These are phyloP conservation scores for Irena cyanogastra DNA, from an alignment of 2,113 vertebrate species.

Conservation along the genomic window DNA sequence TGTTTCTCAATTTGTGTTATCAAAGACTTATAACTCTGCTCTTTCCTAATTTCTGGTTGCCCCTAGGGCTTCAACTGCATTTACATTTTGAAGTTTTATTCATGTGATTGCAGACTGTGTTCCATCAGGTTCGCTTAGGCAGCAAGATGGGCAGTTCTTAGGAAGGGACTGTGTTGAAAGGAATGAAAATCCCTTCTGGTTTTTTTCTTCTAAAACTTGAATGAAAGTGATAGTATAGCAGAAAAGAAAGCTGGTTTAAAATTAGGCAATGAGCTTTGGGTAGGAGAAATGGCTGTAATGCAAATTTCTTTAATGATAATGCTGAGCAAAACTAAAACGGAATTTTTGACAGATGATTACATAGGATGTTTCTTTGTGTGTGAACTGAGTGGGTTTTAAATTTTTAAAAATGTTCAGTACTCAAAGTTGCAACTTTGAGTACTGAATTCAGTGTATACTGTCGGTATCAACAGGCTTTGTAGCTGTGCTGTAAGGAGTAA, in stretches of 20 bases:
- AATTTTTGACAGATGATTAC: slow-evolving; percentile 35
- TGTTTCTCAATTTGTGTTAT: not conserved
- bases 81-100: not conserved
- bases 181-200: not conserved
- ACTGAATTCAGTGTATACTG: not conserved
- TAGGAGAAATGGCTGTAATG: slow-evolving; percentile 25
- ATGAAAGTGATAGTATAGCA: slow-evolving; percentile 41
- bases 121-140: not conserved
- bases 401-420: slow-evolving; percentile 25
- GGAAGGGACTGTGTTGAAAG: not conserved
- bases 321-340: slow-evolving; percentile 33
- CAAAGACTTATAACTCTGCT: not conserved
- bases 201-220: slow-evolving; percentile 6
- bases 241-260: slow-evolving; percentile 47
- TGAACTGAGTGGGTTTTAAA: not conserved
- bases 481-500: not conserved
- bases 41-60: not conserved
- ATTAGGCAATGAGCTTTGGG: not conserved
- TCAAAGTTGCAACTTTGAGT: not conserved
- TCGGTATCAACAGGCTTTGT: not conserved
- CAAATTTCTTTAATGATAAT: slow-evolving; percentile 43
- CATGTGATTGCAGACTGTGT: not conserved
- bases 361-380: slow-evolving; percentile 22
- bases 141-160: not conserved
- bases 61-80: not conserved